Evolutionary conservation across 2,113 vertebrate species (phyloP), one percentile per base, ranked within the genome.

Genomic region (Melozone crissalis): DNA sequence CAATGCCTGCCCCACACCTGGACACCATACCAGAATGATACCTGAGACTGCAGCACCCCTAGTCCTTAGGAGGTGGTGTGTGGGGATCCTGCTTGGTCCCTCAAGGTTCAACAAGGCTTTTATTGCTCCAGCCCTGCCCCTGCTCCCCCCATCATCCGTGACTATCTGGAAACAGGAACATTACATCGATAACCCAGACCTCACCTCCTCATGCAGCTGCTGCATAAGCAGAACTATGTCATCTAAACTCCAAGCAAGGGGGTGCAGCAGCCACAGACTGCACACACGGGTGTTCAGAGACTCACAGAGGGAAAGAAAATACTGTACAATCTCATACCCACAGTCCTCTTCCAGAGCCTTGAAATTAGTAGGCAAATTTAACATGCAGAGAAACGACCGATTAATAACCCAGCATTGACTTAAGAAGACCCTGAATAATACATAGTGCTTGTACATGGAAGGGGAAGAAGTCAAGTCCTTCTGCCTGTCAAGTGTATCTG

Each of bases 351-450:
- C 54, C 76, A 69, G 47, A 78, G 80, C 57, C 74, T 92, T 0
- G 0, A 93, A 96, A 96, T 96, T 84, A 95, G 92, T 5, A 93
- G 80, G 69, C 49, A 92, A 92, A 96, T 94, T 92, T 96, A 92
- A 94, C 88, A 95, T 86, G 94, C 94, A 92, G 90, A 96, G 93
- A 92, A 96, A 87, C 33, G 2, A 87, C 57, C 49, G 11, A 90
- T 93, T 96, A 97, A 92, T 95, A 97, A 95, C 92, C 80, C 74
- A 92, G 90, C 95, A 95, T 44, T 96, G 90, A 95, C 95, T 97
- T 90, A 95, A 89, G 92, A 93, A 90, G 92, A 97, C 95, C 90
- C 74, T 95, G 95, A 96, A 96, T 96, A 97, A 97, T 95, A 95
- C 89, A 96, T 89, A 89, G 93, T 44, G 92, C 92, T 94, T 96